Conservation (phyloP, 2,888 invertebrate genomes). For the Tachina grossa region DNA sequence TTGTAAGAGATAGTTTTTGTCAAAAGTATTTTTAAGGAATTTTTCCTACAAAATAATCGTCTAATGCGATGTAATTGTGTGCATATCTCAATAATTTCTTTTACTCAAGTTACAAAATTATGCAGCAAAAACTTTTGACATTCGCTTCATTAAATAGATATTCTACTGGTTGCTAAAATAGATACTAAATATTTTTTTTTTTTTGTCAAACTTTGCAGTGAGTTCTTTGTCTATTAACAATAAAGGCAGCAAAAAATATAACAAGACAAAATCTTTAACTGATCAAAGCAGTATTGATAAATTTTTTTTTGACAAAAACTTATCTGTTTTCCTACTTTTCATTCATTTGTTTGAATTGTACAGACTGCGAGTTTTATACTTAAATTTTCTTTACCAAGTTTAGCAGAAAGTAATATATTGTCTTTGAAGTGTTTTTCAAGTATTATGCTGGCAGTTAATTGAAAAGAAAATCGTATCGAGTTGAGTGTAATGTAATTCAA, state of each 20-base stretch:
- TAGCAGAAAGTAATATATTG: constrained; percentile 20
- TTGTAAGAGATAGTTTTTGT: neutral
- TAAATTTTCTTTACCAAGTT: neutral
- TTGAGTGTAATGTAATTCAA: neutral
- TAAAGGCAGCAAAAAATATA: neutral
- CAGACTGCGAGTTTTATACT: constrained; percentile 9
- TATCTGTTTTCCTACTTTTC: neutral
- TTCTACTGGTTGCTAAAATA: constrained; percentile 48
- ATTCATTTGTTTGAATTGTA: constrained; percentile 27
- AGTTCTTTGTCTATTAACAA: neutral
- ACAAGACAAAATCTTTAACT: constrained; percentile 47
- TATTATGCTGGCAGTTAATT: constrained; percentile 68
- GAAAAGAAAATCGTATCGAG: neutral
- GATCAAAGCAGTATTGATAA: constrained; percentile 64
- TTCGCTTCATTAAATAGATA: constrained; percentile 52
- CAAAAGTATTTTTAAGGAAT: neutral
- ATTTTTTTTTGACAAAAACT: constrained; percentile 32
- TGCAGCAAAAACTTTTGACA: constrained; percentile 21
- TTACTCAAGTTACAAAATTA: constrained; percentile 29
- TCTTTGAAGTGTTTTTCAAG: constrained; percentile 44
- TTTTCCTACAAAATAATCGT: neutral
- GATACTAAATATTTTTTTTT: constrained; percentile 4
- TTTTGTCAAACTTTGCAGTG: neutral
- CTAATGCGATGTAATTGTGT: neutral
- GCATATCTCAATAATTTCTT: neutral